Base-by-base conservation (phyloP, 2,888 invertebrate genomes). In the Agrilus mali region DNA sequence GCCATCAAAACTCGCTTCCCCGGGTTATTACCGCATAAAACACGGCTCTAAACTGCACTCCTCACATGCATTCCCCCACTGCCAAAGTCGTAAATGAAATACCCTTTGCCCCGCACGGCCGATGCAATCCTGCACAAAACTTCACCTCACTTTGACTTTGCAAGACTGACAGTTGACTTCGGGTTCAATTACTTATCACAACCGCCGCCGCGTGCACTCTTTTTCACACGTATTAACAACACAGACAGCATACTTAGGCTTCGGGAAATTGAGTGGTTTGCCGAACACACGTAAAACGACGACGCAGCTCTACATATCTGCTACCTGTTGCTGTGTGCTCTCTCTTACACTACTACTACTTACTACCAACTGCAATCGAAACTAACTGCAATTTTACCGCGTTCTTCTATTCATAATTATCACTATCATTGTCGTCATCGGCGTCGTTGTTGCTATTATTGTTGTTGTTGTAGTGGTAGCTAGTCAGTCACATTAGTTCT, bases 1-100 rank as follows among this genome's bases (percentile, higher is more conserved):
- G 62, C 63, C 63, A 65, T 65, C 65, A 65, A 66, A 64, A 66
- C 65, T 63, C 65, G 61, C 62, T 66, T 65, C 64, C 63, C 58
- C 50, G 51, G 58, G 63, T 66, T 65, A 65, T 65, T 60, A 61
- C 61, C 57, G 59, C 60, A 64, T 66, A 64, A 66, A 65, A 65
- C 62, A 60, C 60, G 55, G 59, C 60, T 63, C 63, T 59, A 64
- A 65, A 64, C 64, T 65, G 64, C 64, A 64, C 57, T 65, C 64
- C 63, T 63, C 64, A 64, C 63, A 64, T 65, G 65, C 64, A 64
- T 60, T 63, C 60, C 59, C 59, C 59, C 59, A 54, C 55, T 50
- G 51, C 47, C 53, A 51, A 55, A 60, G 60, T 63, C 63, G 61
- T 62, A 62, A 62, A 61, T 59, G 57, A 56, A 52, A 54, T 55